These are phyloP conservation scores for Nomada fabriciana DNA, from an alignment of 2,888 invertebrate species.

Conservation along the genomic window DNA sequence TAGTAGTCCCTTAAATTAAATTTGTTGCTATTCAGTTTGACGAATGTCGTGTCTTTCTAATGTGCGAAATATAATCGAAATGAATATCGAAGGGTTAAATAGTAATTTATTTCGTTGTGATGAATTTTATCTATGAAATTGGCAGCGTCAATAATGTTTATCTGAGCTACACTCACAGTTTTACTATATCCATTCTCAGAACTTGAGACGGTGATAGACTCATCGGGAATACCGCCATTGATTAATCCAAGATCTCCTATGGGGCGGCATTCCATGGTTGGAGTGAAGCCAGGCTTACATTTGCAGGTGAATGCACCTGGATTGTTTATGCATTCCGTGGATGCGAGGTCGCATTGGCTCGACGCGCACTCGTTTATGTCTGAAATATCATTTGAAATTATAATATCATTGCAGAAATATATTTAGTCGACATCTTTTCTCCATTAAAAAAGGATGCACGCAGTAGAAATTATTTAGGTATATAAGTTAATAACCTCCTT, in stretches of 20 bases:
- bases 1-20: neutral
- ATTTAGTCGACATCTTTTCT: too few relatives aligned
- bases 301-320: slow-evolving; percentile 96
- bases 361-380: slow-evolving; percentile 96
- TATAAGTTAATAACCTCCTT: too few relatives aligned
- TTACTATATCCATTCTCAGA: slow-evolving; percentile 93
- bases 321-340: slow-evolving; percentile 95
- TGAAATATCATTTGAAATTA: slow-evolving; percentile 65
- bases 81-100: too few relatives aligned
- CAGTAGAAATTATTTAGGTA: too few relatives aligned
- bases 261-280: slow-evolving; percentile 95
- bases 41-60: too few relatives aligned
- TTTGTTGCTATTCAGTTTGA: neutral
- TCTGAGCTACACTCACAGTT: slow-evolving; percentile 86
- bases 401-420: too few relatives aligned
- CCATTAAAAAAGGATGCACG: too few relatives aligned
- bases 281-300: slow-evolving; percentile 92
- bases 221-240: slow-evolving; percentile 95
- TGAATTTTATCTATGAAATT: too few relatives aligned
- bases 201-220: slow-evolving; percentile 93
- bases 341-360: slow-evolving; percentile 95
- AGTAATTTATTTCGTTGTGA: neutral
- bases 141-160: too few relatives aligned
- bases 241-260: slow-evolving; percentile 95
- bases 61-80: too few relatives aligned